These are phyloP conservation scores for Dipodomys ordii DNA, from an alignment of 2,113 vertebrate species.

Conservation along the genomic window DNA sequence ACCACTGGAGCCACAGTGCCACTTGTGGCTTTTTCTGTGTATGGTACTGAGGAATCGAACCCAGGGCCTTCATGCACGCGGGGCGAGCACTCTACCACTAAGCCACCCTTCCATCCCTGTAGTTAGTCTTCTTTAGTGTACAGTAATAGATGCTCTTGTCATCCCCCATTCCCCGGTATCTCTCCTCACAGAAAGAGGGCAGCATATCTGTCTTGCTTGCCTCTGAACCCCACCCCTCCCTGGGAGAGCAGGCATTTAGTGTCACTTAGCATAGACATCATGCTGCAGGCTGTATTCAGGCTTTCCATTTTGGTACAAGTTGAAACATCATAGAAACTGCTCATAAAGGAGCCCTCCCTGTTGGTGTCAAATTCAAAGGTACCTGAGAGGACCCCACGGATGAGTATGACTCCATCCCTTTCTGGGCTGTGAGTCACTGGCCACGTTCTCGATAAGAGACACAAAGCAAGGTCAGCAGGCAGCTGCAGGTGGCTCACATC, in stretches of 20 bases:
- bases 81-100: too few species aligned
- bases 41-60: too few species aligned
- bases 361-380: constrained; percentile 41
- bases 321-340: constrained; percentile 59
- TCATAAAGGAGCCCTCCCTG: constrained; percentile 49
- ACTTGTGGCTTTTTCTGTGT: too few species aligned
- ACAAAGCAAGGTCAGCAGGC: too few species aligned
- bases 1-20: too few species aligned
- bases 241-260: not conserved
- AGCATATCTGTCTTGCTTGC: not conserved
- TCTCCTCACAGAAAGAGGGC: not conserved
- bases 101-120: too few species aligned
- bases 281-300: not conserved
- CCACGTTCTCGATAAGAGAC: not conserved
- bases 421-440: constrained; percentile 28
- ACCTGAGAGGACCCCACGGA: not conserved
- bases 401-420: not conserved
- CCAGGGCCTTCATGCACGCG: too few species aligned
- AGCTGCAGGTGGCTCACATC: too few species aligned
- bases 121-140: not conserved
- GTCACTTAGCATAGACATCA: constrained; percentile 33
- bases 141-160: not conserved
- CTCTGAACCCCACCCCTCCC: not conserved
- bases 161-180: not conserved
- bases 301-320: constrained; percentile 62